A percentile compares a stretch with the other conserved stretches of the same genome.
Conservation (phyloP, 2,888 invertebrate species). For the Agonopterix heracliana region DNA sequence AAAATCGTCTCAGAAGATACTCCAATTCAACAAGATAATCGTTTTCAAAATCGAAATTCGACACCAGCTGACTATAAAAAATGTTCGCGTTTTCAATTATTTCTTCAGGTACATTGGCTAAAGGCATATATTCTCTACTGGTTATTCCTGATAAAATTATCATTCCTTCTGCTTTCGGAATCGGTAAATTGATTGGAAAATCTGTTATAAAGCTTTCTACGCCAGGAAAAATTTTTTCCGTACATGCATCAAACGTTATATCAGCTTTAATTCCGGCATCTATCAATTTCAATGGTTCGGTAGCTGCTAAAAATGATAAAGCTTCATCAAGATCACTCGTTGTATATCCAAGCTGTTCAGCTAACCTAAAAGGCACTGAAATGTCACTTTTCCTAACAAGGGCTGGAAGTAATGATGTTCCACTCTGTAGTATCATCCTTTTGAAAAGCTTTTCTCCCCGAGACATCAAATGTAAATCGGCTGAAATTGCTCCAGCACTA, state of each 20-base stretch:
- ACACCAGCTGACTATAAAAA: not conserved
- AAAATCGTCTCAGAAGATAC: not conserved
- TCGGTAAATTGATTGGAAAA: conserved; percentile 28
- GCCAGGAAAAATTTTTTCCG: conserved; percentile 35
- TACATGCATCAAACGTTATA: conserved; percentile 29
- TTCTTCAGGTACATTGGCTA: conserved; percentile 1
- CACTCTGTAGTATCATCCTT: conserved; percentile 40
- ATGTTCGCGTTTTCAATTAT: not conserved
- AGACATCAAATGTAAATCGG: conserved; percentile 40
- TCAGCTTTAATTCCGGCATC: conserved; percentile 20
- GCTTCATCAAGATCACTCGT: conserved; percentile 27
- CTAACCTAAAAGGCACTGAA: conserved; percentile 29
- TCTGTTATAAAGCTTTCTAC: conserved; percentile 34
- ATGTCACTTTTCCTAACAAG: conserved; percentile 26
- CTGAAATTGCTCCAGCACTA: conserved; percentile 40
- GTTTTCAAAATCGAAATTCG: conserved; percentile 20
- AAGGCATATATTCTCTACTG: conserved; percentile 25
- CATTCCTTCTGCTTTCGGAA: conserved; percentile 31
- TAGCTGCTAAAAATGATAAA: conserved; percentile 24
- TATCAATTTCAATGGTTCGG: conserved; percentile 27
- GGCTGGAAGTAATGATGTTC: conserved; percentile 27
- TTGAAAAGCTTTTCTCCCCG: conserved; percentile 30
- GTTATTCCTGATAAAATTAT: conserved; percentile 42
- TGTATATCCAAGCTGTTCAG: conserved; percentile 27
- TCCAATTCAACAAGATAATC: conserved; percentile 15